phyloP scores from a whole-genome alignment of 1,140 invertebrate genomes.

The Drosophila carrolli region DNA sequence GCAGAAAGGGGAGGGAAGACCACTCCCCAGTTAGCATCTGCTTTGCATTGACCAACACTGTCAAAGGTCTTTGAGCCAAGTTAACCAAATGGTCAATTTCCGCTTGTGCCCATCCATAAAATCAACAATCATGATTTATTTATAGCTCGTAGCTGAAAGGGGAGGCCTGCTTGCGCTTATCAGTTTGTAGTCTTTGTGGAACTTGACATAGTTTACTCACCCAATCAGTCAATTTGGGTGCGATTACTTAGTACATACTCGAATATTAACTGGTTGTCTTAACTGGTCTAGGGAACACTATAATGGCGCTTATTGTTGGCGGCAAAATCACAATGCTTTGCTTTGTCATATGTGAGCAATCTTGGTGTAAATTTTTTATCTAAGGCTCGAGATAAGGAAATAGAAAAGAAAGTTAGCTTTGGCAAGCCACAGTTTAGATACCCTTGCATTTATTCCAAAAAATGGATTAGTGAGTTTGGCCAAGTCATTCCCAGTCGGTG shows the following conservation, averaged over 20 bases:
- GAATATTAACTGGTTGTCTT: constrained; percentile 15
- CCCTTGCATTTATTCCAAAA: too few species aligned
- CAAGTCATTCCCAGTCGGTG: too few species aligned
- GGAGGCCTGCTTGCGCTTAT: constrained; percentile 24
- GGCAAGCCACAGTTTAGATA: too few species aligned
- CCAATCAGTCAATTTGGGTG: constrained; percentile 12
- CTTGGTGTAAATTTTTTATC: constrained; percentile 14
- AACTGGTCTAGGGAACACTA: neutral
- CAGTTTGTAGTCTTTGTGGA: constrained; percentile 10
- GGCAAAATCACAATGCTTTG: neutral
- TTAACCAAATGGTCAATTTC: constrained; percentile 68
- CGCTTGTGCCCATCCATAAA: constrained; percentile 54
- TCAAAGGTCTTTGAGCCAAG: constrained; percentile 58
- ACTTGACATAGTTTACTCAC: constrained; percentile 29
- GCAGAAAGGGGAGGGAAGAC: neutral
- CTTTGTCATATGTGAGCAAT: constrained; percentile 9
- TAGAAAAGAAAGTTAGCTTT: too few species aligned
- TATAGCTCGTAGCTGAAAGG: constrained; percentile 25
- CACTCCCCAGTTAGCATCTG: constrained; percentile 53
- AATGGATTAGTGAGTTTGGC: too few species aligned
- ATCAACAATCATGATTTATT: constrained; percentile 51
- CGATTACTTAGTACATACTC: constrained; percentile 13
- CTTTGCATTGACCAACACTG: constrained; percentile 65
- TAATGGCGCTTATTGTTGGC: constrained; percentile 5
- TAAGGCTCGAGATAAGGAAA: neutral